A percentile compares a stretch with the other conserved stretches of the same genome.
phyloP scores from a whole-genome alignment of 2,888 invertebrate genomes.

The Cephonodes hylas region DNA sequence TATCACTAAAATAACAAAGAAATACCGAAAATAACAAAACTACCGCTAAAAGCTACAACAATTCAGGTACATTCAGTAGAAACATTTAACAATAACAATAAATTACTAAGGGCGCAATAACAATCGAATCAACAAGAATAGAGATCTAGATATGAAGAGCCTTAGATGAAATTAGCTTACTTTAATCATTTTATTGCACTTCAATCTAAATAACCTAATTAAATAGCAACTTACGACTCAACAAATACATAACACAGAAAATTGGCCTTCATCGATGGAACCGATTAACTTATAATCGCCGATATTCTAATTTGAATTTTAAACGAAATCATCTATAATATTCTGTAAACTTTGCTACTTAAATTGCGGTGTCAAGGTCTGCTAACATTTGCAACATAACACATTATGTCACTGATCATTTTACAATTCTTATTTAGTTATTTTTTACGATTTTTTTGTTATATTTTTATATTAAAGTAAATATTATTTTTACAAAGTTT shows the following conservation, averaged over 20 bases:
- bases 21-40: background rate
- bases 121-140: background rate
- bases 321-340: background rate
- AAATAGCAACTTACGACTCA: background rate
- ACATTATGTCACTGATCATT: too few relatives aligned
- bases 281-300: background rate
- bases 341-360: background rate
- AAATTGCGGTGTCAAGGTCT: background rate
- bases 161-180: background rate
- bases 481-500: too few relatives aligned
- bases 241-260: conserved; percentile 3
- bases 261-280: background rate
- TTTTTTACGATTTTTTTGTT: too few relatives aligned
- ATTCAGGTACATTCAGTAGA: conserved; percentile 25
- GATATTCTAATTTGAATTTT: background rate
- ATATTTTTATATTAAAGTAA: too few relatives aligned
- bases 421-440: too few relatives aligned
- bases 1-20: background rate
- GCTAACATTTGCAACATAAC: background rate
- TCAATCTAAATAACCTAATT: background rate
- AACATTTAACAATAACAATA: conserved; percentile 30
- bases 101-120: conserved; percentile 17
- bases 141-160: background rate
- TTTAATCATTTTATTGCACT: background rate
- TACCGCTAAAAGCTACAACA: conserved; percentile 6